phyloP scores from a whole-genome alignment of 1,140 invertebrate species.

The Pentalonia nigronervosa region DNA sequence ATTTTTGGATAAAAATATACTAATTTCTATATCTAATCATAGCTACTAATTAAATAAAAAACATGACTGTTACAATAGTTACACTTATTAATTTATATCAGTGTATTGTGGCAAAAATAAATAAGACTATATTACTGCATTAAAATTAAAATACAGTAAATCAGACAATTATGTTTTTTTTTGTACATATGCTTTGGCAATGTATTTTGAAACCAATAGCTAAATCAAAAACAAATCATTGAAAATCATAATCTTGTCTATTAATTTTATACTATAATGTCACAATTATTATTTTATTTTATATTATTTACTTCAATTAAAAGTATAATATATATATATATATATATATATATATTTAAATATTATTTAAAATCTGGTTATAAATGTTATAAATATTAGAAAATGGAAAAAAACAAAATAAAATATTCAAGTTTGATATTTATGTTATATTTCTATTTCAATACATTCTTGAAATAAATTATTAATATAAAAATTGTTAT shows the following conservation, averaged over 20 bases:
- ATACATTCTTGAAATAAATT: neutral
- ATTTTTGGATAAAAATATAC: neutral
- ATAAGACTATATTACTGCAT: neutral
- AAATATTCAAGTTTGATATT: neutral
- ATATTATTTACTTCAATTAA: neutral
- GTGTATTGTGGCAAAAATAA: neutral
- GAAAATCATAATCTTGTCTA: neutral
- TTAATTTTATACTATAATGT: neutral
- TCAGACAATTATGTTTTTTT: neutral
- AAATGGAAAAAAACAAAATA: neutral
- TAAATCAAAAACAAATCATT: neutral
- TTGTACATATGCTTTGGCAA: neutral
- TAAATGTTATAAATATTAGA: neutral
- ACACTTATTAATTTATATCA: neutral
- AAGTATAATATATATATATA: neutral
- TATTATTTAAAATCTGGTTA: neutral
- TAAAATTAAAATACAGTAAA: neutral
- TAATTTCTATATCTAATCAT: neutral
- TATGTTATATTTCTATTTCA: neutral
- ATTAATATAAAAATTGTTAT: neutral
- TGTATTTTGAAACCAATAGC: neutral
- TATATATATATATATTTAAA: neutral
- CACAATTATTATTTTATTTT: neutral
- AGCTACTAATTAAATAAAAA: neutral
- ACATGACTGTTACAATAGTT: neutral